Percentiles rank a stretch among this genome's conserved stretches.
Conservation (phyloP, 1,140 invertebrate genomes). For the Euura lappo region DNA sequence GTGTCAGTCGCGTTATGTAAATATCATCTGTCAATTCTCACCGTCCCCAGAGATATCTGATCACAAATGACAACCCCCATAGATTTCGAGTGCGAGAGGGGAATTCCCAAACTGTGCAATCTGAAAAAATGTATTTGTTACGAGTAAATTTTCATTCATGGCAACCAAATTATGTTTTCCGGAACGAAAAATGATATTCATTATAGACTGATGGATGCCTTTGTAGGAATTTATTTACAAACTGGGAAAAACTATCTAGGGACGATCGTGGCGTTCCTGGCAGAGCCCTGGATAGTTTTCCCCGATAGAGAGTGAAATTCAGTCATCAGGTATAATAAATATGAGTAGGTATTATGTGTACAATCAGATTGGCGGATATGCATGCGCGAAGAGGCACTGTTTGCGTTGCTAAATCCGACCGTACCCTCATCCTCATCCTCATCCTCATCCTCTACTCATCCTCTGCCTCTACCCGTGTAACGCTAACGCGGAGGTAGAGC, state of each 20-base stretch:
- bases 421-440: neutral
- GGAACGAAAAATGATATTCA: too few species aligned
- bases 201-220: too few species aligned
- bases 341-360: too few species aligned
- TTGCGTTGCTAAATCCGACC: neutral
- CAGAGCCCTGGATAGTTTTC: too few species aligned
- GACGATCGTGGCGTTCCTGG: too few species aligned
- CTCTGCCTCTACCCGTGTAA: neutral
- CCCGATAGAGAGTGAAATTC: too few species aligned
- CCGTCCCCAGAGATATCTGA: neutral
- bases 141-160: too few species aligned
- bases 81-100: neutral
- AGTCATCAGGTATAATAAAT: too few species aligned
- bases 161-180: too few species aligned
- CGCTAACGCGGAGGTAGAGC: neutral
- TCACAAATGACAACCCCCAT: too few species aligned
- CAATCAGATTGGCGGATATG: neutral
- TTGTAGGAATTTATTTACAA: too few species aligned
- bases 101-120: neutral
- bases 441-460: neutral
- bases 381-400: neutral
- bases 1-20: conserved; percentile 36
- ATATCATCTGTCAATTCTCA: conserved; percentile 54
- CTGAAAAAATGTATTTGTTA: neutral
- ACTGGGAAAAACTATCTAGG: too few species aligned